phyloP scores from a whole-genome alignment of 2,113 vertebrate species.

The Pseudopodoces humilis region DNA sequence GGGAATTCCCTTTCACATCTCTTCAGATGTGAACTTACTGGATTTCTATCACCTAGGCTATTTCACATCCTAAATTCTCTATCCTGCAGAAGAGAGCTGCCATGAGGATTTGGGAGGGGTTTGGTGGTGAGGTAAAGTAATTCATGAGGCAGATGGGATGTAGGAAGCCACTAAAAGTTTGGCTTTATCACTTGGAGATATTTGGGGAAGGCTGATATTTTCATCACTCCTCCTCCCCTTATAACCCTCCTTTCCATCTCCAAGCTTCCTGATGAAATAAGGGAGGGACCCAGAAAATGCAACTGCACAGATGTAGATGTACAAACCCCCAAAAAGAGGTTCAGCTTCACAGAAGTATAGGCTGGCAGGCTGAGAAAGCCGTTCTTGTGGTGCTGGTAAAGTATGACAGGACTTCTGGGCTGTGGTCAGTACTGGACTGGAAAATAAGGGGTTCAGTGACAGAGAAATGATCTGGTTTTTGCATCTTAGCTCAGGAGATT shows the following conservation, averaged over 20 bases:
- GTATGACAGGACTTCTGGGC: neutral
- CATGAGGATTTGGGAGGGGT: neutral
- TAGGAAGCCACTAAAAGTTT: conserved; percentile 1
- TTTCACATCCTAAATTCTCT: neutral
- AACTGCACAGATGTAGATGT: neutral
- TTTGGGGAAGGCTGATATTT: neutral
- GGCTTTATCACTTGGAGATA: conserved; percentile 7
- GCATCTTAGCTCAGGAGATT: neutral
- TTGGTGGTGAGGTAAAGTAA: neutral
- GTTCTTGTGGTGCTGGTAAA: accelerated
- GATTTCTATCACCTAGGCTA: neutral
- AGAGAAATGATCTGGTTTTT: neutral
- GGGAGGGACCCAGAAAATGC: neutral
- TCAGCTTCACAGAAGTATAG: neutral
- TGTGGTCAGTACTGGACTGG: neutral
- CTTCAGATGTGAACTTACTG: neutral
- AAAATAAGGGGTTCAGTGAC: neutral
- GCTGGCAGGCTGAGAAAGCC: neutral
- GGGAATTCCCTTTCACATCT: neutral
- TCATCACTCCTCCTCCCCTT: neutral
- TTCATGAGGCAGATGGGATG: conserved; percentile 10
- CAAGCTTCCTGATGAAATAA: neutral
- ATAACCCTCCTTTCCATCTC: neutral
- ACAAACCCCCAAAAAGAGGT: neutral
- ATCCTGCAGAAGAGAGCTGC: neutral